These are phyloP conservation scores for Acrossocheilus fasciatus DNA, from an alignment of 2,797 vertebrate species.

Conservation along the genomic window DNA sequence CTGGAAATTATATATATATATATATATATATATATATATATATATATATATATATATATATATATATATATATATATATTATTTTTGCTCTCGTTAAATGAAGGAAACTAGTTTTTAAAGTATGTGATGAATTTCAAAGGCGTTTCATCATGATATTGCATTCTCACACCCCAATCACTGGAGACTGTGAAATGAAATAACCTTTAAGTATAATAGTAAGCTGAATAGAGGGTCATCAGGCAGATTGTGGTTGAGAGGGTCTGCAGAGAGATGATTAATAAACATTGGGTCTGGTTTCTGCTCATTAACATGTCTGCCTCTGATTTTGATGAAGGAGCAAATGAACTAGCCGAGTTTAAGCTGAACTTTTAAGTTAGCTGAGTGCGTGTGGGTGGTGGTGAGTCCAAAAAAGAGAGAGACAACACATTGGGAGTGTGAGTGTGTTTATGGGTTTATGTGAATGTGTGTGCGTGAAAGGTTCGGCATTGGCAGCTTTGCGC, in stretches of 20 bases:
- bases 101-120: slow-evolving; percentile 7
- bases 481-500: slow-evolving; percentile 60
- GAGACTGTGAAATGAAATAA: slow-evolving; percentile 32
- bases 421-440: slow-evolving; percentile 39
- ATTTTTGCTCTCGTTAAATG: background rate
- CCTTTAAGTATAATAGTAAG: slow-evolving; percentile 47
- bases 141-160: slow-evolving; percentile 37
- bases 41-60: too few species aligned
- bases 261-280: slow-evolving; percentile 78
- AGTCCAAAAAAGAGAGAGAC: slow-evolving; percentile 8
- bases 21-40: background rate
- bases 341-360: slow-evolving; percentile 70
- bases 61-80: too few species aligned
- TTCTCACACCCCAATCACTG: slow-evolving; percentile 30
- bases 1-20: too few species aligned
- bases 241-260: slow-evolving; percentile 69
- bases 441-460: slow-evolving; percentile 34
- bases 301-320: slow-evolving; percentile 72
- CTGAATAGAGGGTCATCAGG: slow-evolving; percentile 64
- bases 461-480: slow-evolving; percentile 46
- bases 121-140: slow-evolving; percentile 25
- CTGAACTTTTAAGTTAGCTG: slow-evolving; percentile 48
- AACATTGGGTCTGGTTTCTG: slow-evolving; percentile 68
- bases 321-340: slow-evolving; percentile 75
- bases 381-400: slow-evolving; percentile 5